A percentile compares a stretch with the other conserved stretches of the same genome.
These are phyloP conservation scores for Teleiodes luculella DNA, from an alignment of 2,888 invertebrate species.

Conservation along the genomic window DNA sequence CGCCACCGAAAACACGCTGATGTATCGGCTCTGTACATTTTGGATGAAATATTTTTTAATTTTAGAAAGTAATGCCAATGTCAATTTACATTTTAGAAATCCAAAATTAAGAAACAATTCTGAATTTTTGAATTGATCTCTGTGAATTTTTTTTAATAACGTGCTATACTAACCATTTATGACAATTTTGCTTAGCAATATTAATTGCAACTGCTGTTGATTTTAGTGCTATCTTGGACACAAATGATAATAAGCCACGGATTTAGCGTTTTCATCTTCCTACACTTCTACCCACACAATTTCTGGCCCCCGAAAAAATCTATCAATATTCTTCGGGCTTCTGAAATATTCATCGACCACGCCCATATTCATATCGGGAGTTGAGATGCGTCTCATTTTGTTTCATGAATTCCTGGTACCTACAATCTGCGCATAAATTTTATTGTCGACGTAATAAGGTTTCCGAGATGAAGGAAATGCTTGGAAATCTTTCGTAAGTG, in stretches of 20 bases:
- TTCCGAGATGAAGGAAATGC: not conserved
- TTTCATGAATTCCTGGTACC: conserved; percentile 9
- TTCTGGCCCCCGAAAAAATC: not conserved
- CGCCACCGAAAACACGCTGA: not conserved
- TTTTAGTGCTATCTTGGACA: too few relatives aligned
- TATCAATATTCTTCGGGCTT: conserved; percentile 24
- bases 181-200: too few relatives aligned
- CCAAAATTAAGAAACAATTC: not conserved
- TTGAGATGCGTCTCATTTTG: conserved; percentile 16
- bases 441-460: not conserved
- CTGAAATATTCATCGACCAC: conserved; percentile 29
- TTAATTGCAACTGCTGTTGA: too few relatives aligned
- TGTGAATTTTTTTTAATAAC: too few relatives aligned
- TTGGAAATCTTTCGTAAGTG: not conserved
- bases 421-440: not conserved
- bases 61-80: not conserved
- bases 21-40: not conserved
- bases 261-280: too few relatives aligned
- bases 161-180: too few relatives aligned
- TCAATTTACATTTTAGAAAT: not conserved
- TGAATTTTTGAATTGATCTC: too few relatives aligned
- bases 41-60: not conserved
- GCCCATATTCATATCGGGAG: conserved; percentile 15
- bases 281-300: not conserved
- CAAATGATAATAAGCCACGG: too few relatives aligned